Base-by-base conservation (phyloP, 2,888 invertebrate species). In the Drosophila rubida region DNA sequence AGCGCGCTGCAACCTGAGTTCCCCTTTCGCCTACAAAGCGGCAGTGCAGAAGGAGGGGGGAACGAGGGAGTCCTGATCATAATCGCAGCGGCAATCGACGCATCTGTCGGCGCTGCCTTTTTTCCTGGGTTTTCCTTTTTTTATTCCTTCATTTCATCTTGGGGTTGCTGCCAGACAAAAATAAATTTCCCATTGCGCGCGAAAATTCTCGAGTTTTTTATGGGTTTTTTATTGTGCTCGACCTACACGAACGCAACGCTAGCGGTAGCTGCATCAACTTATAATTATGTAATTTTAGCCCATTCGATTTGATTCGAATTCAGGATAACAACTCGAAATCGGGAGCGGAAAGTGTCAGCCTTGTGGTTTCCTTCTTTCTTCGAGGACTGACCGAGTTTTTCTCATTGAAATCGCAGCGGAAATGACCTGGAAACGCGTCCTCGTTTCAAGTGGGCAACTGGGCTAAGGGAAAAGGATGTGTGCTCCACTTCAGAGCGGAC, bases 171-270 rank as follows among this genome's bases (percentile, higher is more conserved):
- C 51, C 55, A 54, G 41, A 54, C 45, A 41, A 61, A 41, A 61
- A 67, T 25, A 76, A 68, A 69, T 73, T 80, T 80, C 60, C 73
- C 68, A 72, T 69, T 79, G 77, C 84, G 87, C 84, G 87, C 87
- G 84, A 84, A 84, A 86, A 83, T 77, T 77, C 79, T 81, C 84
- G 79, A 77, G 77, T 82, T 85, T 85, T 85, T 82, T 81, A 82
- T 80, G 82, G 11, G 53, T 60, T 75, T 69, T 63, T 75, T 62
- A 55, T 67, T 64, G 13, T 58, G 46, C 69, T 78, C 60, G 32
- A 39, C 42, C 54, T 23, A 23, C 13, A 19, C 19, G 19, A 19
- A 14, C 16, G 8, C 19, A 22, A 7, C 35, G 27, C 62, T 42
- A 73, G 69, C 51, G 32, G 27, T 11, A 27, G 60, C 59, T 19